Evolutionary conservation across 1,140 invertebrate genomes (phyloP).

Genomic region (Papilio polyxenes): DNA sequence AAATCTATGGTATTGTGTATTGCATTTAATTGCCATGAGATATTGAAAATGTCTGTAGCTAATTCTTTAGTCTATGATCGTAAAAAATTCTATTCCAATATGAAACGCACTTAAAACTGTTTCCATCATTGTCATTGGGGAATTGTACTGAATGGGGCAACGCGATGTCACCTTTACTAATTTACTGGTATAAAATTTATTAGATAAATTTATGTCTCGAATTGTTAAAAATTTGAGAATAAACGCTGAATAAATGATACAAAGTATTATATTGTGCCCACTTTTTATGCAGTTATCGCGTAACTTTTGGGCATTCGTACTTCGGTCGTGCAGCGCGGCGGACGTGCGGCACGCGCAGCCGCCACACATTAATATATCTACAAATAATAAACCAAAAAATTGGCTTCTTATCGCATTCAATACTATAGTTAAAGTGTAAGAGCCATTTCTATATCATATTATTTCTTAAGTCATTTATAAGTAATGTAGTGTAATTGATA

Average conservation of each 20-base stretch:
- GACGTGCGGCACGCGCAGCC: background rate
- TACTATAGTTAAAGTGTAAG: conserved; percentile 60
- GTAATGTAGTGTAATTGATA: conserved; percentile 64
- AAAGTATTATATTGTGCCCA: background rate
- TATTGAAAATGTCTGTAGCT: background rate
- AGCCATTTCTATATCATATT: conserved; percentile 70
- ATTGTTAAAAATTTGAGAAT: background rate
- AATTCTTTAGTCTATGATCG: background rate
- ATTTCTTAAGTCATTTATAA: conserved; percentile 56
- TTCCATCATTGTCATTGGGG: background rate
- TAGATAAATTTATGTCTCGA: conserved; percentile 4
- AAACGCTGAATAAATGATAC: background rate
- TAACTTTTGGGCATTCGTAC: background rate
- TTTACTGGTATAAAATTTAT: conserved; percentile 6
- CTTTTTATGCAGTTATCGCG: background rate
- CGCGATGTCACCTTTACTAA: background rate
- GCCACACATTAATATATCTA: background rate
- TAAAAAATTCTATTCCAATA: background rate
- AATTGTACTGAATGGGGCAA: background rate
- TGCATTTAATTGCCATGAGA: background rate
- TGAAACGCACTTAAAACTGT: background rate
- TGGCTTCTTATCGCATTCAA: conserved; percentile 67
- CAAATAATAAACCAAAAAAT: conserved; percentile 73
- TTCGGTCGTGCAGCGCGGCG: background rate
- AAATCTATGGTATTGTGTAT: no score